phyloP scores from a whole-genome alignment of 2,113 vertebrate genomes.

The Fulica atra region DNA sequence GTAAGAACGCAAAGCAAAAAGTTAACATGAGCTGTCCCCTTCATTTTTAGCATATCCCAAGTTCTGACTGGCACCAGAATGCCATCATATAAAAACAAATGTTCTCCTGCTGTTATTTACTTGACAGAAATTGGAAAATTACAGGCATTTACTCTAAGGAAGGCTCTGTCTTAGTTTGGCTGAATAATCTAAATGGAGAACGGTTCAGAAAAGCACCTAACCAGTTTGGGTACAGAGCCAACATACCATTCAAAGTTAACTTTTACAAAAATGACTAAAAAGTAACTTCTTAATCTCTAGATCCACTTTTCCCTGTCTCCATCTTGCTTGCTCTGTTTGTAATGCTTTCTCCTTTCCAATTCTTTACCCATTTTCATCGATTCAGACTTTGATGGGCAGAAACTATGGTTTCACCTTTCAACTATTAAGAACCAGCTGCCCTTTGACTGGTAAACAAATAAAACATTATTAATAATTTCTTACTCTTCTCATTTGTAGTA shows the following conservation, averaged over 20 bases:
- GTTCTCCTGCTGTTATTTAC: constrained; percentile 65
- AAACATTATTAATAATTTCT: background rate
- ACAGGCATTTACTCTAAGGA: constrained; percentile 42
- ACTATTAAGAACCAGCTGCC: background rate
- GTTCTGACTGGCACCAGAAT: constrained; percentile 58
- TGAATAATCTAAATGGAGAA: constrained; percentile 7
- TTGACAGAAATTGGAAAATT: constrained; percentile 52
- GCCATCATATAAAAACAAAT: constrained; percentile 43
- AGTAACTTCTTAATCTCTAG: background rate
- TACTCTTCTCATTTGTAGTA: background rate
- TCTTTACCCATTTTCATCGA: background rate
- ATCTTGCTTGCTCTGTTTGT: background rate
- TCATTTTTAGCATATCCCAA: constrained; percentile 46
- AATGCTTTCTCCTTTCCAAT: background rate
- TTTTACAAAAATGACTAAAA: background rate
- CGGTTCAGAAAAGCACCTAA: constrained; percentile 35
- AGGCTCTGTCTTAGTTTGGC: constrained; percentile 20
- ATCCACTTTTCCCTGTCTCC: background rate
- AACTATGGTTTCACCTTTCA: background rate
- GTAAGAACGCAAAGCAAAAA: constrained; percentile 31
- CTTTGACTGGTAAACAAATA: background rate
- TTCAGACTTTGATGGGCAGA: background rate
- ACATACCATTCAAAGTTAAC: background rate
- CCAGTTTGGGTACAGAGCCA: background rate
- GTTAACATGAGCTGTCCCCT: constrained; percentile 30